Percentiles rank a stretch among this genome's conserved stretches.
Evolutionary conservation across 2,113 vertebrate genomes (phyloP).

Genomic region (Nesogale talazaci): DNA sequence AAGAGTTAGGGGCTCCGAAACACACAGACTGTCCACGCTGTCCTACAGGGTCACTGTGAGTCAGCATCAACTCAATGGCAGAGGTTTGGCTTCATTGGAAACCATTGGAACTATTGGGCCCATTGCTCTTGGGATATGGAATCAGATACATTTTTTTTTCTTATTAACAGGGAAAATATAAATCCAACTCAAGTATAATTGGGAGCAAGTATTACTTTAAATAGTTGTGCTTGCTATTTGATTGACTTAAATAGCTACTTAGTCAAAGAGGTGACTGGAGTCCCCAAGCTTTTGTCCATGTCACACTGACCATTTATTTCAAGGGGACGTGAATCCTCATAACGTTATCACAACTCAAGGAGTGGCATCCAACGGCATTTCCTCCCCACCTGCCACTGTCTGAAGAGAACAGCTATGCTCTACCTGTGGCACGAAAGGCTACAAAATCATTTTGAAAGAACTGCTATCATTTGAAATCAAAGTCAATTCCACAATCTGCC

Average conservation of each 20-base stretch:
- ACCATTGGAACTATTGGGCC: not conserved
- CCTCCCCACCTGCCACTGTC: not conserved
- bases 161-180: not conserved
- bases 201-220: constrained; percentile 7
- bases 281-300: not conserved
- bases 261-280: not conserved
- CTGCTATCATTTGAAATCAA: not conserved
- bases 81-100: too few species aligned
- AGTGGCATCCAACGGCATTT: not conserved
- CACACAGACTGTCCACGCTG: too few species aligned
- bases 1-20: too few species aligned
- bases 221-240: not conserved
- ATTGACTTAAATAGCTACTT: not conserved
- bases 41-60: too few species aligned
- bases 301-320: not conserved
- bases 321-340: not conserved
- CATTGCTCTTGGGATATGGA: not conserved
- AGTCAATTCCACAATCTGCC: not conserved
- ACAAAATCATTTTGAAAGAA: constrained; percentile 14
- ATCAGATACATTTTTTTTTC: not conserved
- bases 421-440: not conserved
- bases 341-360: not conserved
- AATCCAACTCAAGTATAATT: not conserved
- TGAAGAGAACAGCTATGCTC: not conserved
- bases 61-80: too few species aligned